Evolutionary conservation across 2,888 invertebrate species (phyloP).

Genomic region (Cosmia pyralina): DNA sequence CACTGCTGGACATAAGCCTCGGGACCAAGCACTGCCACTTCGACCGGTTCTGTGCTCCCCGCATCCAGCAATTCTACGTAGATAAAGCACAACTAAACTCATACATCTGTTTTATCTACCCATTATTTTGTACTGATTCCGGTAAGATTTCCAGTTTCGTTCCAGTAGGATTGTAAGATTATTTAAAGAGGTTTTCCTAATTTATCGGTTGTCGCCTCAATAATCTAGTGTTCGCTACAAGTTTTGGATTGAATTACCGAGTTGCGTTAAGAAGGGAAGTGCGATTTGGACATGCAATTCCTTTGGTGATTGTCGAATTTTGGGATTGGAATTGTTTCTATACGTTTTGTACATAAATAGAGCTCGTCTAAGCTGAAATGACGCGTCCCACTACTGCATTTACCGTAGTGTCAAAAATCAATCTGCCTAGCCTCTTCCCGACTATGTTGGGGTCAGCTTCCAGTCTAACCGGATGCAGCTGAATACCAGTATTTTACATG

Average conservation of each 20-base stretch:
- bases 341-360: background rate
- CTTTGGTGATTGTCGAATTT: background rate
- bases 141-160: conserved; percentile 17
- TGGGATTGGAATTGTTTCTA: background rate
- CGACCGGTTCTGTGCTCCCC: too few relatives aligned
- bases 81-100: background rate
- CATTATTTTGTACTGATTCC: conserved; percentile 30
- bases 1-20: too few relatives aligned
- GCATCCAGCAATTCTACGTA: background rate
- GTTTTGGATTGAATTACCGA: conserved; percentile 35
- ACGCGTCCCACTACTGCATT: too few relatives aligned
- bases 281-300: conserved; percentile 36
- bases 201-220: conserved; percentile 28
- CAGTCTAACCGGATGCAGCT: too few relatives aligned
- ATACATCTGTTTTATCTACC: conserved; percentile 28
- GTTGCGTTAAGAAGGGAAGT: background rate
- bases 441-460: too few relatives aligned
- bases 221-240: conserved; percentile 3
- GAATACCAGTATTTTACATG: too few relatives aligned
- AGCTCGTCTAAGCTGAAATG: too few relatives aligned
- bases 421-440: too few relatives aligned
- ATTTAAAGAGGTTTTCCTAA: conserved; percentile 37
- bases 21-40: too few relatives aligned
- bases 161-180: conserved; percentile 12
- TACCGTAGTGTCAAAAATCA: too few relatives aligned